Percentiles rank a stretch among this genome's conserved stretches.
Conservation (phyloP, 2,113 vertebrate genomes). For the Taurulus bubalis region DNA sequence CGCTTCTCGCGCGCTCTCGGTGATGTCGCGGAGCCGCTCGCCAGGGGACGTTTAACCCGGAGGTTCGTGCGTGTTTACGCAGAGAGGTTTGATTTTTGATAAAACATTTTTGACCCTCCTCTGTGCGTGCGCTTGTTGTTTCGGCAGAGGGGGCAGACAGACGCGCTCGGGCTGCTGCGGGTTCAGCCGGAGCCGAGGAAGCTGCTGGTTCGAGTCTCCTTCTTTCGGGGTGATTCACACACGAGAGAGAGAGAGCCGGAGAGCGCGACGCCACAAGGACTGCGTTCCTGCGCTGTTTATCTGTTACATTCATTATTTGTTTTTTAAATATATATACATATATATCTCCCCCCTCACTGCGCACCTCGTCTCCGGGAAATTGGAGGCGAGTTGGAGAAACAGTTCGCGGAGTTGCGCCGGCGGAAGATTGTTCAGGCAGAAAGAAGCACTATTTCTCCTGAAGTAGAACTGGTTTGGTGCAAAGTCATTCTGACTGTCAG, state of each 20-base stretch:
- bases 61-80: not conserved
- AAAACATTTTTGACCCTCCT: not conserved
- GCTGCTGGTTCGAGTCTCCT: conserved; percentile 16
- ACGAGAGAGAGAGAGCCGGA: conserved; percentile 5
- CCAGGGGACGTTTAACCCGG: conserved; percentile 18
- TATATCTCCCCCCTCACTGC: not conserved
- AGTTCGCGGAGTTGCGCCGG: conserved; percentile 25
- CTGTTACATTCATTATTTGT: conserved; percentile 1
- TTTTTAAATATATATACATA: not conserved
- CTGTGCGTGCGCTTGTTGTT: not conserved
- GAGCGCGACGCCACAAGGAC: conserved; percentile 14
- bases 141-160: conserved; percentile 4
- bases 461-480: not conserved
- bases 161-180: conserved; percentile 10
- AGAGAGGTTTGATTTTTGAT: conserved; percentile 9
- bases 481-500: conserved; percentile 12
- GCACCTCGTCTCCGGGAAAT: conserved; percentile 28
- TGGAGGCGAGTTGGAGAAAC: conserved; percentile 45
- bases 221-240: not conserved
- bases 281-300: not conserved
- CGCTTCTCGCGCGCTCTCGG: conserved; percentile 23
- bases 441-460: not conserved
- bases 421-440: not conserved
- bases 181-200: conserved; percentile 17
- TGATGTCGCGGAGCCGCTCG: conserved; percentile 16